These are phyloP conservation scores for Noctua comes DNA, from an alignment of 2,888 invertebrate genomes.

Conservation along the genomic window DNA sequence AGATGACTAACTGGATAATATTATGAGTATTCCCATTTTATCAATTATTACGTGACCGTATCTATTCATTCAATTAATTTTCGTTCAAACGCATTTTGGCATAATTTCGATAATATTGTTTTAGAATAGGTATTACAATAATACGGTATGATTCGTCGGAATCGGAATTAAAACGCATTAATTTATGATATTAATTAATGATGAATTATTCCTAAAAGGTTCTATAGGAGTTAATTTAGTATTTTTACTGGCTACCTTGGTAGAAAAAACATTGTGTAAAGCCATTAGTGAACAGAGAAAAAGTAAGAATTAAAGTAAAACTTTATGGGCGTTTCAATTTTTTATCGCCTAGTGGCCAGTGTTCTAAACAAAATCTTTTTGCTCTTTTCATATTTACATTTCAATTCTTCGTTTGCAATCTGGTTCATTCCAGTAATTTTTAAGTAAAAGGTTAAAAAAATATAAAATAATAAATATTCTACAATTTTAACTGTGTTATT, in stretches of 20 bases:
- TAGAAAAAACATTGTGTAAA: background rate
- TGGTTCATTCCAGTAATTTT: background rate
- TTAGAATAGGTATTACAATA: background rate
- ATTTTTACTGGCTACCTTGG: slow-evolving; percentile 1
- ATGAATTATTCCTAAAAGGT: background rate
- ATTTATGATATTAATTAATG: background rate
- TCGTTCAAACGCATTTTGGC: background rate
- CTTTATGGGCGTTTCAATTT: slow-evolving; percentile 12
- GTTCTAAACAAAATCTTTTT: slow-evolving; percentile 21
- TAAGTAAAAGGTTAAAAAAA: background rate
- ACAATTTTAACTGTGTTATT: no score
- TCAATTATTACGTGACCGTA: slow-evolving; percentile 2
- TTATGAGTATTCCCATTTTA: background rate
- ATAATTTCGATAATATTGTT: slow-evolving; percentile 9
- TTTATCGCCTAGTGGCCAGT: background rate
- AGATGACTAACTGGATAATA: background rate
- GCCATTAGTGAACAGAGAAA: background rate
- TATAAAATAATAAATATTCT: background rate
- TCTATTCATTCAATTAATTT: slow-evolving; percentile 17
- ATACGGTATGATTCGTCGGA: background rate
- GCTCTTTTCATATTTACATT: no score
- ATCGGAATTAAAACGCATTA: background rate
- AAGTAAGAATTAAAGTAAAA: background rate
- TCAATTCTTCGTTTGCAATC: background rate
- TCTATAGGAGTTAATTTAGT: background rate